Evolutionary conservation across 2,797 vertebrate genomes (phyloP), one percentile per base, ranked within the genome.

Genomic region (Characodon lateralis): DNA sequence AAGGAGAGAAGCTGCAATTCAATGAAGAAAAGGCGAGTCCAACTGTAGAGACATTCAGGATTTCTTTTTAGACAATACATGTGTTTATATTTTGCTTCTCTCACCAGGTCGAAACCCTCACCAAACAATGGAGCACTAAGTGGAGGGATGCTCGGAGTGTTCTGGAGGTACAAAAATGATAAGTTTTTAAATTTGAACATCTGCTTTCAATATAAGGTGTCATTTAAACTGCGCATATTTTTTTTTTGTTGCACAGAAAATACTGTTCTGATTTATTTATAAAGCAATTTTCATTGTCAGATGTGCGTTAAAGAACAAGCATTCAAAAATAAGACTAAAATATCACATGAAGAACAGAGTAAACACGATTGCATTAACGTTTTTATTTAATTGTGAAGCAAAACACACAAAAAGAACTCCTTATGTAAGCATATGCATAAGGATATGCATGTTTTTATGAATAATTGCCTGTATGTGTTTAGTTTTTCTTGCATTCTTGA

Each of bases 51-150:
- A 51, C 51, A 77, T 83, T 71, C 65, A 20, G 72, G 73, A 0
- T 78, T 3, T 46, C 5, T 28, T n/a, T 58, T 74, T 78, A 80
- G 83, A 82, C 69, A 75, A 81, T 55, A 59, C 28, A 63, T 6
- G 73, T 79, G 28, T 56, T 74, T 41, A 35, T 35, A 35, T 71
- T 65, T 20, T 71, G 73, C 10, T 66, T 0, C 50, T 61, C 58
- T 77, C 66, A 10, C 79, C 74, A 98, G 98, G 97, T 98, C 55
- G 91, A 96, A 92, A 95, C 96, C 78, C 88, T 98, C 85, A 98
- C 96, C 78, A 98, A 96, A 91, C 96, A 97, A 83, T 97, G 97
- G 97, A 96, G 96, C 72, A 96, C 96, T 89, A 97, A 97, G 86
- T 98, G 97, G 96, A 69, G 50, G 6, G 89, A 93, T 71, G 83